Evolutionary conservation across 1,140 invertebrate species (phyloP).

Genomic region (Microplitis mediator): DNA sequence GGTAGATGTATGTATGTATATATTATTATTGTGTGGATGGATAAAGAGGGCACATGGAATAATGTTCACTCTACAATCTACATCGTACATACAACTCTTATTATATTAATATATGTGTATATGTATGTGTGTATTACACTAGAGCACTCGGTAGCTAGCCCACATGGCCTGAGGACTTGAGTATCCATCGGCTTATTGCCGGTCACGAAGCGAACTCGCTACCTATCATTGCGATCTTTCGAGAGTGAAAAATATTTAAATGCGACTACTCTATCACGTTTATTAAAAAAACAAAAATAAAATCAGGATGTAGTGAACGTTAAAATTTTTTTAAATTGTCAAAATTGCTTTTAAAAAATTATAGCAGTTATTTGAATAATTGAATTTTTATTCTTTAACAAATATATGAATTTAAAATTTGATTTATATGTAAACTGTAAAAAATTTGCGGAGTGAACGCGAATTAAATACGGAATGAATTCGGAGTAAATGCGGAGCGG

Average conservation of each 20-base stretch:
- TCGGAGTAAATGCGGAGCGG: no score
- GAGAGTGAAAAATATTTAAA: conserved; percentile 59
- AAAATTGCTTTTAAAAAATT: no score
- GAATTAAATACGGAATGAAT: no score
- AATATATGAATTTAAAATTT: no score
- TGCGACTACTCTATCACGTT: conserved; percentile 29
- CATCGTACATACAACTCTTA: background rate
- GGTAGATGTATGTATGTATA: conserved; percentile 5
- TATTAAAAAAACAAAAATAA: background rate
- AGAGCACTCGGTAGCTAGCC: background rate
- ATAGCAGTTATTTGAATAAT: no score
- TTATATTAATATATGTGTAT: background rate
- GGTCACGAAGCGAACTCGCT: conserved; percentile 54
- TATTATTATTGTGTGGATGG: background rate
- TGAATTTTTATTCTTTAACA: no score
- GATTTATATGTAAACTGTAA: no score
- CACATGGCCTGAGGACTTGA: conserved; percentile 9
- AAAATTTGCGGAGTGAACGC: no score
- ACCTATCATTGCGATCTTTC: conserved; percentile 55
- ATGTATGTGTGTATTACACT: background rate
- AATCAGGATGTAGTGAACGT: no score
- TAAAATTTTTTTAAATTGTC: no score
- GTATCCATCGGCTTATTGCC: conserved; percentile 50
- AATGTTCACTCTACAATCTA: conserved; percentile 10
- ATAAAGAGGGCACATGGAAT: no score